Evolutionary conservation across 2,888 invertebrate species (phyloP), one percentile per base, ranked within the genome.

Genomic region (Cynaeus angustus): DNA sequence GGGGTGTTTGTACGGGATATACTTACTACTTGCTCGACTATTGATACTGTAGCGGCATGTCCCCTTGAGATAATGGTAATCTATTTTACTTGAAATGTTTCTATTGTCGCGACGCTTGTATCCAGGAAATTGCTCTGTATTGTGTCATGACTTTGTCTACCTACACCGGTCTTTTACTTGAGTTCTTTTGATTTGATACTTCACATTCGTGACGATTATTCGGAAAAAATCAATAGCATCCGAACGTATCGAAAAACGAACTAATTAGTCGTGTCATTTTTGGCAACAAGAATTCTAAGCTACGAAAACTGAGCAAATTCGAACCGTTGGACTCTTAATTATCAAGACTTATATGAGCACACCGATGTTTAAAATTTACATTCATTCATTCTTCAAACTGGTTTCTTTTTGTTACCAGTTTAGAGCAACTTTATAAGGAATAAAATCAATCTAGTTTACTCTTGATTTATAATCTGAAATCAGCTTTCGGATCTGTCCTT

Each of bases 1-100:
- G 72, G 77, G 75, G 78, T 77, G 78, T 80, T 72, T 78, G 74
- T 77, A 74, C 76, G 75, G 78, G 77, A 78, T 77, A 75, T 74
- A 59, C 65, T 53, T 62, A 48, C 41, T 64, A 56, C 64, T 66
- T 71, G 53, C 61, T 66, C 46, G 53, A 58, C 71, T 66, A 74
- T 74, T 73, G 73, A 76, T 73, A 73, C 73, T 68, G 61, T 67
- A 66, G 61, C 53, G 41, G 68, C 56, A 55, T 68, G 61, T 48
- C 68, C 68, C 61, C 68, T 68, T 62, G 68, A 68, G 68, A 68
- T 68, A 68, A 68, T 68, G 62, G 68, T 46, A 68, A 68, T 61
- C 68, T 61, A 68, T 62, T 68, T 68, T 58, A 53, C 61, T 68
- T 62, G 61, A 62, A 68, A 66, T 56, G 66, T 66, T 66, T 64